These are phyloP conservation scores for Eudemis profundana DNA, from an alignment of 2,888 invertebrate species.

Conservation along the genomic window DNA sequence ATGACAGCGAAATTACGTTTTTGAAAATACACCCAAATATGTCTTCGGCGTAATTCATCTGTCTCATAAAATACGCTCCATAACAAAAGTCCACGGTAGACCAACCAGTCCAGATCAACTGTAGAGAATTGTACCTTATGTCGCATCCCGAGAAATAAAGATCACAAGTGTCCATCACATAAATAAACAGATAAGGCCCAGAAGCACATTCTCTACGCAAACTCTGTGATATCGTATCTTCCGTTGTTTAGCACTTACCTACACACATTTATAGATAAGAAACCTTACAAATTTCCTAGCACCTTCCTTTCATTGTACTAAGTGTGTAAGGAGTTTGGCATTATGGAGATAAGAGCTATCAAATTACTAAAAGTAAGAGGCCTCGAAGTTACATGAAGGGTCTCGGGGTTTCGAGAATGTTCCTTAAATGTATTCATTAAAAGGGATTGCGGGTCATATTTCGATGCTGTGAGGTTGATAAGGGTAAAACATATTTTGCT, in stretches of 20 bases:
- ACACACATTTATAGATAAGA: conserved; percentile 27
- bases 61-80: no score
- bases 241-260: neutral
- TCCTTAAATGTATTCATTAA: conserved; percentile 21
- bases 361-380: conserved; percentile 33
- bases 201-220: neutral
- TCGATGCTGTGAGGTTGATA: conserved; percentile 3
- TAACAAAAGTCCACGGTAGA: no score
- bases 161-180: no score
- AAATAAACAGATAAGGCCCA: neutral
- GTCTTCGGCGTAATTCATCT: no score
- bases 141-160: no score
- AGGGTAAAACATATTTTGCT: neutral
- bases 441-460: conserved; percentile 9
- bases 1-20: no score
- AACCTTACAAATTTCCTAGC: conserved; percentile 8
- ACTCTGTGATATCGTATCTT: no score
- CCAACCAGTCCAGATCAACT: no score
- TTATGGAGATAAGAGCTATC: conserved; percentile 28
- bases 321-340: conserved; percentile 17
- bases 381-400: neutral
- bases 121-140: no score
- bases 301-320: conserved; percentile 15
- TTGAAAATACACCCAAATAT: no score
- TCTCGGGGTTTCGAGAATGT: conserved; percentile 8